These are phyloP conservation scores for Pogonomyrmex barbatus DNA, from an alignment of 1,140 invertebrate genomes.

Conservation along the genomic window DNA sequence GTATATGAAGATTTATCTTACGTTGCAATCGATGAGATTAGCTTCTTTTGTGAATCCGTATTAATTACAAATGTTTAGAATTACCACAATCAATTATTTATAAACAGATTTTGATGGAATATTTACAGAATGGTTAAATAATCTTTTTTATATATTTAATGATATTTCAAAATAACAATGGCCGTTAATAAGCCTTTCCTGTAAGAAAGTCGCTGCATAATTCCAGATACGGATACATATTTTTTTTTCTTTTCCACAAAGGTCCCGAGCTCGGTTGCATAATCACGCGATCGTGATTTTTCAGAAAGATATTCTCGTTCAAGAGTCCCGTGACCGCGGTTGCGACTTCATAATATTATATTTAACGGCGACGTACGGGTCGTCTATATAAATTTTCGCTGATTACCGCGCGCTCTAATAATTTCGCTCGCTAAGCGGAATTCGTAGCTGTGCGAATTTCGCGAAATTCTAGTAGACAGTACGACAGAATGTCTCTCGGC, in stretches of 20 bases:
- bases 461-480: constrained; percentile 53
- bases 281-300: constrained; percentile 51
- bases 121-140: neutral
- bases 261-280: neutral
- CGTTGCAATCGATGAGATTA: neutral
- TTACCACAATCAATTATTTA: no score
- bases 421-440: constrained; percentile 57
- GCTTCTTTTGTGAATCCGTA: neutral
- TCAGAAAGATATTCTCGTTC: constrained; percentile 29
- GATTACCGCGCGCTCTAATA: constrained; percentile 62
- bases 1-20: neutral
- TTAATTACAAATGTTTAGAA: neutral
- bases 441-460: constrained; percentile 58
- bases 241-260: neutral
- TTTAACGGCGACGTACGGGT: constrained; percentile 55
- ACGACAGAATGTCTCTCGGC: constrained; percentile 54
- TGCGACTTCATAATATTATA: constrained; percentile 54
- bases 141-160: neutral
- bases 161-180: neutral
- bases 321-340: neutral
- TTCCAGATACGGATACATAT: neutral
- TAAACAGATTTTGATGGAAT: neutral
- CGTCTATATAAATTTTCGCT: constrained; percentile 63
- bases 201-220: constrained; percentile 24
- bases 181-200: neutral